Evolutionary conservation across 2,888 invertebrate genomes (phyloP), one percentile per base, ranked within the genome.

Genomic region (Ephialtes manifestator): DNA sequence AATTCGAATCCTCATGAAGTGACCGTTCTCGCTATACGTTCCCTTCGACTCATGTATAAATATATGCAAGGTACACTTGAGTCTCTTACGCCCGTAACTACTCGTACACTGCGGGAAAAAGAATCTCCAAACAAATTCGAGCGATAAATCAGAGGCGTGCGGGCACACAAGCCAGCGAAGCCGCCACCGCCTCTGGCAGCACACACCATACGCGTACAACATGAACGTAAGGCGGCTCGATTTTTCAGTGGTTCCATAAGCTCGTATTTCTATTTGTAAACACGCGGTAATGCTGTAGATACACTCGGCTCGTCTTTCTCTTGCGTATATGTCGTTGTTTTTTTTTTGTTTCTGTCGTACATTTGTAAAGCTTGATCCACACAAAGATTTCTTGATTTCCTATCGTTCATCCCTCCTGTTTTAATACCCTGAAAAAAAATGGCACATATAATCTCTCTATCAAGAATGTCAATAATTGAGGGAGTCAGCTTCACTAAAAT

Each of bases 261-360:
- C 81, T 81, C 81, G 75, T 81, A 81, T 75, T 81, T 81, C 81
- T 81, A 81, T 81, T 81, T 81, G 81, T 81, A 81, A 81, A 76
- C 81, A 81, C 67, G 67, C 74, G 55, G 67, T 58, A 81, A 74
- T 81, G 48, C 65, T 20, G 58, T 13, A 15, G 53, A 81, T 68
- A 55, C 79, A n/a, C 80, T 65, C 35, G 39, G 10, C 68, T 77
- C 63, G 24, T 68, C 65, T 63, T 76, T 67, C 48, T 77, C 77
- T 71, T 24, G 18, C 18, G 70, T 48, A n/a, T n/a, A n/a, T n/a
- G n/a, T n/a, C n/a, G n/a, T n/a, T n/a, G 53, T 18, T 10, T 63
- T 39, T n/a, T 8, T 35, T 39, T n/a, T n/a, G 7, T 60, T 58
- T 74, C 5, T 58, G 60, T 28, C 46, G 58, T 43, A n/a, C 55